Evolutionary conservation across 2,888 invertebrate genomes (phyloP), one percentile per base, ranked within the genome.

Genomic region (Morinoia aosen): DNA sequence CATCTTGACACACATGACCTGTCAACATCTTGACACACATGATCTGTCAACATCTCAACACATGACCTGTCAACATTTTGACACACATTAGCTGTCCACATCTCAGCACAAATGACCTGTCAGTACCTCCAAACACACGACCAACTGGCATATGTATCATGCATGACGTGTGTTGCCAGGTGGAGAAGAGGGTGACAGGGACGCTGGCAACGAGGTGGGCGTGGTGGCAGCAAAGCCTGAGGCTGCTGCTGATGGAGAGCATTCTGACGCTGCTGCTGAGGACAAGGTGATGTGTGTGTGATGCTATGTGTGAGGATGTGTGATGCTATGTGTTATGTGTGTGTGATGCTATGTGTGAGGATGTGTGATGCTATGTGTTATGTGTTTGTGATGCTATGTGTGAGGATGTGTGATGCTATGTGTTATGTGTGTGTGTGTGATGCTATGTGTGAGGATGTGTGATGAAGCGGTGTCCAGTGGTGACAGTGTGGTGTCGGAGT

Each of bases 121-220:
- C 48, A 48, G 5, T 5, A 48, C 48, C 48, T 48, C 48, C 48
- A 48, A 48, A 48, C 48, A 48, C 48, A 48, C 5, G 5, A 48
- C 48, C 5, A 48, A 48, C 5, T 48, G 48, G 5, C 48, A 48
- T 48, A 48, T 48, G 48, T 48, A 48, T 48, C 48, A 48, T 48
- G 48, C 48, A 48, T 48, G 48, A 48, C 5, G 5, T 48, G 48
- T 88, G 39, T 90, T 39, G 76, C 25, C 93, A 93, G 57, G 33
- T 0, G 93, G 57, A 14, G 93, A 57, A 19, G 93, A n/a, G 0
- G 93, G 56, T 11, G 93, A 93, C 48, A 33, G 57, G 16, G 57
- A 93, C 58, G 93, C 93, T 10, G 93, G 93, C 93, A 56, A 93
- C n/a, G 93, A 93, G 58, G 93, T 93, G 11, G 93, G 93, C 11